Evolutionary conservation across 1,140 invertebrate genomes (phyloP).

Genomic region (Drosophila repletoides): DNA sequence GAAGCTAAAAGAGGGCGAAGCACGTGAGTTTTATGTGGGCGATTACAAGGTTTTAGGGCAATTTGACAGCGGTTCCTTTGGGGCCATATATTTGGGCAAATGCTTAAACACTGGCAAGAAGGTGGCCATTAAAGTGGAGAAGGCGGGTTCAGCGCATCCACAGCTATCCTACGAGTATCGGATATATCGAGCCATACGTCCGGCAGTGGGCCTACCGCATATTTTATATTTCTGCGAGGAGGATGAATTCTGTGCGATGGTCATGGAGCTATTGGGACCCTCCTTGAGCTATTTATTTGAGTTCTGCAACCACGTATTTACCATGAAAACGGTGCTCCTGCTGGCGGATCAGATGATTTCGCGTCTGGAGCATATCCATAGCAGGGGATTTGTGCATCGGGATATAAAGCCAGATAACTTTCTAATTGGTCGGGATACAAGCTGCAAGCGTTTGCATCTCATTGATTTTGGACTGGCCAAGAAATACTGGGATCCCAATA

Average conservation of each 20-base stretch:
- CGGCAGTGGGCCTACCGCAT: constrained; percentile 95
- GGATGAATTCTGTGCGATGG: constrained; percentile 95
- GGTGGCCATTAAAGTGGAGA: constrained; percentile 98
- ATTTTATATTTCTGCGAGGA: constrained; percentile 95
- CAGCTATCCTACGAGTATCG: constrained; percentile 97
- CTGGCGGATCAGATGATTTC: constrained; percentile 95
- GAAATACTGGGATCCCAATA: constrained; percentile 94
- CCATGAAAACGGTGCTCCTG: constrained; percentile 98
- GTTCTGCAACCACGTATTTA: constrained; percentile 96
- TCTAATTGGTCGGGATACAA: constrained; percentile 96
- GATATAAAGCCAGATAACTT: constrained; percentile 99
- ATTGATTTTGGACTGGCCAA: constrained; percentile 98
- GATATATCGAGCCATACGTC: constrained; percentile 94
- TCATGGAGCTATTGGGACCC: constrained; percentile 98
- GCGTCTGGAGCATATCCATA: constrained; percentile 96
- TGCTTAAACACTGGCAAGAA: constrained; percentile 97
- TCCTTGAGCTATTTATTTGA: constrained; percentile 98
- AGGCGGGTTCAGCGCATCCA: constrained; percentile 93
- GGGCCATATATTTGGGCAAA: constrained; percentile 98
- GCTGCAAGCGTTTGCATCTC: constrained; percentile 96
- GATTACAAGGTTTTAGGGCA: constrained; percentile 88
- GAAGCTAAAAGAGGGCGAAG: background rate
- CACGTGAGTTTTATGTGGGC: constrained; percentile 34
- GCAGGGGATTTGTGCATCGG: constrained; percentile 97
- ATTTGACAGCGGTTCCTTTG: constrained; percentile 97